Evolutionary conservation across 37 sponge, comb jelly and placozoan genomes (phyloP).

Genomic region (Dysidea cf. avara): DNA sequence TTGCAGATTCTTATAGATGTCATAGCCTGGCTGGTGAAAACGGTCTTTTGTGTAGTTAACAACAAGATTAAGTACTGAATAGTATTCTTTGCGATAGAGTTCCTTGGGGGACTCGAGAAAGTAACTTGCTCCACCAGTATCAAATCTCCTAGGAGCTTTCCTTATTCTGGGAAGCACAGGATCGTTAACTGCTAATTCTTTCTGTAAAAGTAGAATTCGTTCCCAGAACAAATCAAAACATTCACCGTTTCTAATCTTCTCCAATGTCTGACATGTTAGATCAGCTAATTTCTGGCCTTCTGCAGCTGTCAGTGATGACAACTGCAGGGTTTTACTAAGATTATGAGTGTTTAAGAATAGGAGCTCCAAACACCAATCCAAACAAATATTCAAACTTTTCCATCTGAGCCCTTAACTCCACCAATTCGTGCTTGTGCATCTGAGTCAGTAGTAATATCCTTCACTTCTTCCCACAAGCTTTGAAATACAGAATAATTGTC

Average conservation of each 20-base stretch:
- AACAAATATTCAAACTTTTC: constrained; percentile 30
- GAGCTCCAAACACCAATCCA: constrained; percentile 55
- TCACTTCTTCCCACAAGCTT: too few species aligned
- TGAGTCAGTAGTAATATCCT: constrained; percentile 17
- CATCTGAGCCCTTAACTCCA: background rate
- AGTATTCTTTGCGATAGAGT: constrained; percentile 17
- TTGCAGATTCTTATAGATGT: constrained; percentile 2
- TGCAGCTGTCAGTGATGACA: constrained; percentile 36
- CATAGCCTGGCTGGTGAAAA: constrained; percentile 37
- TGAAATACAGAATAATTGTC: constrained; percentile 43
- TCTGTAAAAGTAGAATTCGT: background rate
- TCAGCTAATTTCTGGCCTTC: constrained; percentile 54
- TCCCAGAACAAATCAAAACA: constrained; percentile 44
- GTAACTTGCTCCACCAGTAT: background rate
- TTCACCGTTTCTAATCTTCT: constrained; percentile 33
- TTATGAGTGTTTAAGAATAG: constrained; percentile 62
- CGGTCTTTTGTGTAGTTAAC: constrained; percentile 6
- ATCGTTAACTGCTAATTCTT: constrained; percentile 16
- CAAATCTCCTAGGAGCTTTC: constrained; percentile 7
- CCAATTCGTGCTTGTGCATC: constrained; percentile 38
- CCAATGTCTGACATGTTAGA: constrained; percentile 52
- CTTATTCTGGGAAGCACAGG: constrained; percentile 19
- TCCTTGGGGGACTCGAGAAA: constrained; percentile 8
- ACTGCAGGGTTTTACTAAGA: constrained; percentile 57
- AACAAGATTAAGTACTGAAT: constrained; percentile 37